Base-by-base conservation (phyloP, 2,113 vertebrate species). In the Seriola rivoliana region DNA sequence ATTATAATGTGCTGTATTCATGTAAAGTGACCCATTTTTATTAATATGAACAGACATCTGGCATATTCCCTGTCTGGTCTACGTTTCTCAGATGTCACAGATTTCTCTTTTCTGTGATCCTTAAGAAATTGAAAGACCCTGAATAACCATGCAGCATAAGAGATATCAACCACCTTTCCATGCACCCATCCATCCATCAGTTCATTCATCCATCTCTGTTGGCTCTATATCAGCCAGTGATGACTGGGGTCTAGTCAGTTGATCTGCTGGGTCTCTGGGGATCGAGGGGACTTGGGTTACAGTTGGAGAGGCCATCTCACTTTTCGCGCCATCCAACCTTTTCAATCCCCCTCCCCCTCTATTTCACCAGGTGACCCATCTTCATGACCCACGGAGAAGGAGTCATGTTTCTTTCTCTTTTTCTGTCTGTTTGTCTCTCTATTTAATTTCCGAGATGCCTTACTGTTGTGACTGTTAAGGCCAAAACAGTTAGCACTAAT, bases 181-280 rank as follows among this genome's bases (percentile, higher is more conserved):
- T 29, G 63, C 4, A 9, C 75, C 36, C 34, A 16, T 54, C 17
- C 54, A 13, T 75, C n/a, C 62, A 32, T 63, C 58, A 63, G 3
- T 21, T 48, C 71, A 78, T 62, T n/a, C 74, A 71, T 88, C 85
- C 65, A 48, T 85, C 84, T 81, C 55, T 67, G 69, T 82, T 63
- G 71, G 69, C 87, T 91, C 85, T 58, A 54, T 77, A 88, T 89
- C 85, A 65, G 81, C 75, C 68, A 8, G 75, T 77, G 92, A 89
- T 94, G 94, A 95, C 93, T 85, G 85, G 93, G 92, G 88, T 91
- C 88, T 36, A 82, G 93, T 95, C 91, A 88, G 91, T 89, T 93
- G 92, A 91, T 90, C 91, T 87, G 78, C 85, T 3, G 40, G 85
- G 81, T 91, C 92, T 89, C 83, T 44, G 64, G 79, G 91, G 92